These are phyloP conservation scores for Labrus mixtus DNA, from an alignment of 2,113 vertebrate genomes.

Conservation along the genomic window DNA sequence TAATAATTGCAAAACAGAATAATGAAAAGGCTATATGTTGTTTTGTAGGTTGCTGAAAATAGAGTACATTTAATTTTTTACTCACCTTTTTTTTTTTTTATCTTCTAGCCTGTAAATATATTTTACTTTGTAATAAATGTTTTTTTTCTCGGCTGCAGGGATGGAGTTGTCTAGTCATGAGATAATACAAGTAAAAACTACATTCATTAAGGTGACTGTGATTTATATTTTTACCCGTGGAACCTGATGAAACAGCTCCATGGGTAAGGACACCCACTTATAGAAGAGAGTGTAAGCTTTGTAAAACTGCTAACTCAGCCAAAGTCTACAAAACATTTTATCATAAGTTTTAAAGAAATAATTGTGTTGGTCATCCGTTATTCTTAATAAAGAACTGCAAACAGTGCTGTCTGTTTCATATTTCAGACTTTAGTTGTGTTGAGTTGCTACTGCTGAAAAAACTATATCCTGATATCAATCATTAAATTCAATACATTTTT, in stretches of 20 bases:
- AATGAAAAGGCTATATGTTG: not conserved
- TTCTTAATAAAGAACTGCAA: not conserved
- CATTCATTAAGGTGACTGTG: not conserved
- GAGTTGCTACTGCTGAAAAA: not conserved
- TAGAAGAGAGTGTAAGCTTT: not conserved
- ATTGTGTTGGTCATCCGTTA: not conserved
- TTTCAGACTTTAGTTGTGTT: conserved; percentile 50
- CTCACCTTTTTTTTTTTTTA: not conserved
- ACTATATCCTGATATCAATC: no score
- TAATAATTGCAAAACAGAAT: not conserved
- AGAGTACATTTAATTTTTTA: no score
- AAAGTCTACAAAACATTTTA: not conserved
- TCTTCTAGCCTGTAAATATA: not conserved
- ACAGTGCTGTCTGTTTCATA: conserved; percentile 4
- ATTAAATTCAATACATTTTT: no score
- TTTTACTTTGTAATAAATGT: not conserved
- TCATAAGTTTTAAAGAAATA: not conserved
- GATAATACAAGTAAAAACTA: not conserved
- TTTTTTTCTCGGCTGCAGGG: no score
- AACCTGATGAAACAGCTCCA: not conserved
- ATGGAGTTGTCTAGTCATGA: not conserved
- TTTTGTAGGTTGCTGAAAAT: no score
- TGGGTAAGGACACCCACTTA: not conserved
- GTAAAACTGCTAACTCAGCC: not conserved
- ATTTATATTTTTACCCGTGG: not conserved